Evolutionary conservation across 1,140 invertebrate genomes (phyloP), one percentile per base, ranked within the genome.

Genomic region (Cydia fagiglandana): DNA sequence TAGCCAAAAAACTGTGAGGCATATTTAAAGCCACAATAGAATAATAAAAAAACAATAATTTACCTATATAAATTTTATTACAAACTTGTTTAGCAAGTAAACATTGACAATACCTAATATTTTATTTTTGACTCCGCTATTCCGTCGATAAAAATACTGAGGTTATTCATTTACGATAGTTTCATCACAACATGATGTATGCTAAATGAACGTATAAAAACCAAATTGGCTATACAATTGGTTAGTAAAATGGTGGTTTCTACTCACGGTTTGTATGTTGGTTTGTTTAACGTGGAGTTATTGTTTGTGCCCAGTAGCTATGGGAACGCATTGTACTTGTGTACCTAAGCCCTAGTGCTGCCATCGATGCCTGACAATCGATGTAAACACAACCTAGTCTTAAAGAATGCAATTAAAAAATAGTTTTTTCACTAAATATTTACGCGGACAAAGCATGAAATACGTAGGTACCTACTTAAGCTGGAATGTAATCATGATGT

Each of bases 191-290:
- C 53, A 56, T n/a, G 4, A 17, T 15, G 47, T n/a, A 50, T n/a
- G 6, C 15, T 17, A 56, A 56, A 56, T 56, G 6, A 4, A 56
- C 15, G 15, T 4, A 17, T 9, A 56, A 56, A 56, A 56, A 56
- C 3, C n/a, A 56, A 56, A 56, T 17, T 17, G 6, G 2, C 53
- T 17, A 56, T 17, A 56, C 53, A 56, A 56, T 68, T 68, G 12
- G 15, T 68, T 68, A n/a, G 3, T 68, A n/a, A 38, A 68, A 34
- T 68, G 64, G 30, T 34, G 30, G 28, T 34, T 34, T 64, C 24
- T 64, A 68, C 64, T 34, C 64, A 68, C 28, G 64, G 28, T 68
- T 68, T 38, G 30, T 68, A 66, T 28, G 64, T 34, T 56, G 24
- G 64, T 68, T 68, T 64, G 24, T 30, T 30, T 34, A 15, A 24